Base-by-base conservation (phyloP, 2,113 vertebrate genomes). In the Smithornis capensis region DNA sequence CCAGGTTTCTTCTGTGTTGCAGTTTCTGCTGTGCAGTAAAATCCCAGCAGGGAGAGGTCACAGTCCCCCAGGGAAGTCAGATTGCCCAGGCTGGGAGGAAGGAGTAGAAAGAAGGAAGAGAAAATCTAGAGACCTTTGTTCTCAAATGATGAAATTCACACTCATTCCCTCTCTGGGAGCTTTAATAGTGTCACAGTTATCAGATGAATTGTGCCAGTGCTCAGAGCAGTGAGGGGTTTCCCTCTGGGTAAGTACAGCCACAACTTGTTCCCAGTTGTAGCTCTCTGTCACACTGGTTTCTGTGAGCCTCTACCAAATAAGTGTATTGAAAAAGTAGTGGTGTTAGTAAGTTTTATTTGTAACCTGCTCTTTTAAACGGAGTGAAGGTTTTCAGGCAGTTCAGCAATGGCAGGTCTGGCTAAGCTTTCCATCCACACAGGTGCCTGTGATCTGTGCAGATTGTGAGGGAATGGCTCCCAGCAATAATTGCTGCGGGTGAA, bases 401-500 rank as follows among this genome's bases (percentile, higher is more conserved):
- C 4, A 42, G 62, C 19, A 19, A 29, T 5, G 35, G 47, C 23
- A 50, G 71, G 75, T 29, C 50, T 65, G 29, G 83, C 45, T 53
- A 2, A 71, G 57, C 42, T 85, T 65, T 79, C 24, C 69, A 42
- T 90, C 42, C 79, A 63, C 53, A 8, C 89, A 91, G 91, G 91
- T 95, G 69, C 63, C 68, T 85, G 53, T 76, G 71, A 42, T 92
- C 70, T 65, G 19, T 50, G 37, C 14, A 40, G n/a, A 33, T 44
- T 6, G 7, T 27, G 81, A 79, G 74, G 4, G 50, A 77, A 47
- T 82, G 47, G 81, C 89, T 95, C 81, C 81, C 78, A 90, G 84
- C 93, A 87, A 84, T 62, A 91, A 79, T n/a, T 85, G 65, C 78
- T 73, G 81, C 67, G 27, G 16, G 67, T 57, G 64, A 97, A 90